Evolutionary conservation across 2,888 invertebrate species (phyloP).

Genomic region (Acleris cristana): DNA sequence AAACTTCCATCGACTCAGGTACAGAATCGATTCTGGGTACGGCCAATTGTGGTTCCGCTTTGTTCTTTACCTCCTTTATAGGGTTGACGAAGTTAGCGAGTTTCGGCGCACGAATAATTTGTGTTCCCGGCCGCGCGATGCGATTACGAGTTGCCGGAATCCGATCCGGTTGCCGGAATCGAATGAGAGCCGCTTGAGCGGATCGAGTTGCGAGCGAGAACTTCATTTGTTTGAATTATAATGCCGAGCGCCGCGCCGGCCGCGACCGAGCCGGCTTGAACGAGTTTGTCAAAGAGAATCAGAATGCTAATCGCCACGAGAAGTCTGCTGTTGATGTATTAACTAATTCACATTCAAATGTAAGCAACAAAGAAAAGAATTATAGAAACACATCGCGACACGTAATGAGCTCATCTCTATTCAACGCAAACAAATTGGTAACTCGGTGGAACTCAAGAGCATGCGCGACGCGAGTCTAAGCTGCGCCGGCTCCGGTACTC

Average conservation of each 20-base stretch:
- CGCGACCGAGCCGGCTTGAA: slow-evolving; percentile 48
- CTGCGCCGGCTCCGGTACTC: slow-evolving; percentile 67
- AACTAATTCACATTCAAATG: slow-evolving; percentile 37
- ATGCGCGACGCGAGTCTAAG: slow-evolving; percentile 71
- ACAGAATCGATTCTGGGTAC: slow-evolving; percentile 58
- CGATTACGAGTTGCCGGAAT: slow-evolving; percentile 73
- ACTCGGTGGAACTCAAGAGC: slow-evolving; percentile 72
- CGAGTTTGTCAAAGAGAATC: slow-evolving; percentile 37
- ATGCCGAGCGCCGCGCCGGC: slow-evolving; percentile 43
- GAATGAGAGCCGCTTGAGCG: slow-evolving; percentile 65
- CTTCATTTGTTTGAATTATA: slow-evolving; percentile 64
- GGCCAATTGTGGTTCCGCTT: slow-evolving; percentile 81
- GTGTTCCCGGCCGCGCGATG: slow-evolving; percentile 77
- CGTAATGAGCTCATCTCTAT: slow-evolving; percentile 69
- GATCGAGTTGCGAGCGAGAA: slow-evolving; percentile 57
- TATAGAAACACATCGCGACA: slow-evolving; percentile 50
- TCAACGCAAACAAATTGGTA: slow-evolving; percentile 63
- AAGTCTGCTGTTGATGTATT: slow-evolving; percentile 39
- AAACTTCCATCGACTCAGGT: slow-evolving; percentile 78
- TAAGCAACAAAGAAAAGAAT: slow-evolving; percentile 52
- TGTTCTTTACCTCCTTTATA: slow-evolving; percentile 79
- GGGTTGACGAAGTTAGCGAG: slow-evolving; percentile 80
- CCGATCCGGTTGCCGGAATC: slow-evolving; percentile 71
- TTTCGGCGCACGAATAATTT: slow-evolving; percentile 80
- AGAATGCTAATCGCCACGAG: slow-evolving; percentile 32